phyloP scores from a whole-genome alignment of 2,797 vertebrate genomes.

The Ctenopoma multispine region DNA sequence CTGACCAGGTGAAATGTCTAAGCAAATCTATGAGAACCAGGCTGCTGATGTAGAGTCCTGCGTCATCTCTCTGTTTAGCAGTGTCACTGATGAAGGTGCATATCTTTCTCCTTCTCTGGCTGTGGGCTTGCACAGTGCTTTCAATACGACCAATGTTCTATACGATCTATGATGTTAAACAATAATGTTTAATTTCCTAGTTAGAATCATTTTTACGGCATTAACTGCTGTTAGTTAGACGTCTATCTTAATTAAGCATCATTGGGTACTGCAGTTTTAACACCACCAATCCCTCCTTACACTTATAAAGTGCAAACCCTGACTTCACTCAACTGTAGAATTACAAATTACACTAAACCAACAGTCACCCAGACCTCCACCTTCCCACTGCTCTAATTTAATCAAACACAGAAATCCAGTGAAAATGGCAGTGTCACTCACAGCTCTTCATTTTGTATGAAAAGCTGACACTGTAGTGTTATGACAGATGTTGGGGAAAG shows the following conservation, averaged over 20 bases:
- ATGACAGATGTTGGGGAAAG: constrained; percentile 29
- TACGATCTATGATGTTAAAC: neutral
- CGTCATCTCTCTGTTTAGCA: constrained; percentile 27
- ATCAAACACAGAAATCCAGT: constrained; percentile 18
- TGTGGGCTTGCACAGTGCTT: neutral
- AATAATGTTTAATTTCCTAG: neutral
- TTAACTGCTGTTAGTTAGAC: neutral
- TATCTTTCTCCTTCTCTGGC: neutral
- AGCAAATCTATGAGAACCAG: constrained; percentile 32
- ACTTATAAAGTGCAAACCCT: neutral
- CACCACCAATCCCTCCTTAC: neutral
- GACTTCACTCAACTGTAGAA: constrained; percentile 4
- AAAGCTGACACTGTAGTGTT: constrained; percentile 24
- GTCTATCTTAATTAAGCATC: neutral
- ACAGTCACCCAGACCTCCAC: neutral
- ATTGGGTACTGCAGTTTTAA: neutral
- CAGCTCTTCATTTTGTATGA: constrained; percentile 17
- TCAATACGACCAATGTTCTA: no score
- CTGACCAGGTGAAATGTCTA: constrained; percentile 65
- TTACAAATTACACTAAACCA: constrained; percentile 1
- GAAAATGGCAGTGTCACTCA: constrained; percentile 35
- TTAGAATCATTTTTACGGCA: neutral
- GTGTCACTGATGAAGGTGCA: constrained; percentile 11
- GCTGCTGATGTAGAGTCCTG: constrained; percentile 35
- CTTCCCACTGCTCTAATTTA: constrained; percentile 17